Base-by-base conservation (phyloP, 2,113 vertebrate species). In the Coptodon rendalli region DNA sequence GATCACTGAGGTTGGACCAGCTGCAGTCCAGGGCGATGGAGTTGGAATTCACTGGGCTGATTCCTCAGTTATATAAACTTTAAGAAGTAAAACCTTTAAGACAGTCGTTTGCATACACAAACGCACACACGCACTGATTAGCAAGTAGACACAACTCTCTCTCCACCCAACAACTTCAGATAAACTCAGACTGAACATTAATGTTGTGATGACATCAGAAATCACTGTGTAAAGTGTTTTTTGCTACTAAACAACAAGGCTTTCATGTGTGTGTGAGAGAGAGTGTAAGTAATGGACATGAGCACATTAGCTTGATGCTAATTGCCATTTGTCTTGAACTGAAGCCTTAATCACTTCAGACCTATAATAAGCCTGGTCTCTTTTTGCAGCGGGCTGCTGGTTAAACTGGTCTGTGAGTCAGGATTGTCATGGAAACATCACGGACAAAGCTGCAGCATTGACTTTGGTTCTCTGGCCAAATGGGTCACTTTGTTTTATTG, bases 351-450 rank as follows among this genome's bases (percentile, higher is more conserved):
- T 83, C 31, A 45, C 10, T 7, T 85, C 54, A 7, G 48, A 73
- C 59, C 79, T 83, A 17, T 85, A 83, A 83, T 83, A 38, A 66
- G 73, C 82, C 80, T 10, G 11, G 6, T 61, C 61, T 81, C 14
- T 31, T n/a, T 78, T 10, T 14, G 9, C 7, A 8, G 38, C 1
- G 0, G 53, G 52, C 9, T 50, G 52, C 24, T 52, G 81, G 27
- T 54, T 19, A 36, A 34, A 31, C 29, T 36, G 66, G 31, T 82
- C 73, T 61, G 31, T 61, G 40, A 50, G 40, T 89, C 10, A 4
- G 29, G 5, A 79, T 89, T 57, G 61, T 63, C 89, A 89, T 90
- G 90, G 92, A 92, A 93, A 91, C 91, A 8, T 76, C 85, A 87
- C 7, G 38, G 52, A 53, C 71, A 5, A 73, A 78, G 50, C 43